Conservation (phyloP, 2,113 vertebrate species). For the Mionectes macconnelli region DNA sequence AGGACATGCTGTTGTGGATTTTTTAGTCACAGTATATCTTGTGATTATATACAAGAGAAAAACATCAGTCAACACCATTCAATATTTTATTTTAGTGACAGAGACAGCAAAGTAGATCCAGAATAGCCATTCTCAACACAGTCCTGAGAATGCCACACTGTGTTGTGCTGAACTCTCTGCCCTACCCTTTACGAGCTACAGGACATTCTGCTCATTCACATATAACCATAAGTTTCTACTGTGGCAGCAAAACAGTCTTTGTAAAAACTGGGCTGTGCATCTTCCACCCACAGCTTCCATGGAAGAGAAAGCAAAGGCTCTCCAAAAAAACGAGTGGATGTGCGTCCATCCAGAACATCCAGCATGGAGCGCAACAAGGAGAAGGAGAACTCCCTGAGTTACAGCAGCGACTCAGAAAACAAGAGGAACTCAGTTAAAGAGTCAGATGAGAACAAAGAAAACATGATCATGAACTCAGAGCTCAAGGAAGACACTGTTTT, state of each 20-base stretch:
- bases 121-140: background rate
- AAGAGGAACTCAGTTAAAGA: slow-evolving; percentile 73
- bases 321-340: slow-evolving; percentile 84
- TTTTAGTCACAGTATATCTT: background rate
- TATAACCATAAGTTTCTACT: background rate
- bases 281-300: slow-evolving; percentile 80
- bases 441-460: slow-evolving; percentile 96
- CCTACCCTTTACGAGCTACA: background rate
- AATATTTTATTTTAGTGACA: background rate
- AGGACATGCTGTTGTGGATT: fast-evolving
- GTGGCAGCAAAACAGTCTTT: background rate
- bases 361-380: slow-evolving; percentile 83
- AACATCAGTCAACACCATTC: background rate
- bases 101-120: background rate
- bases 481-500: slow-evolving; percentile 77
- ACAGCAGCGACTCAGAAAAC: slow-evolving; percentile 70
- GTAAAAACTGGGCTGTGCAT: background rate
- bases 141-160: background rate
- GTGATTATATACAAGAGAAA: background rate
- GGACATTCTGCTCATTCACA: background rate
- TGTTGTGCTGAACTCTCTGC: background rate
- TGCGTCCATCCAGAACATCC: slow-evolving; percentile 81
- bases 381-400: slow-evolving; percentile 62
- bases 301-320: slow-evolving; percentile 85
- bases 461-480: slow-evolving; percentile 84